Evolutionary conservation across 2,888 invertebrate genomes (phyloP), one percentile per base, ranked within the genome.

Genomic region (Eilema depressum): DNA sequence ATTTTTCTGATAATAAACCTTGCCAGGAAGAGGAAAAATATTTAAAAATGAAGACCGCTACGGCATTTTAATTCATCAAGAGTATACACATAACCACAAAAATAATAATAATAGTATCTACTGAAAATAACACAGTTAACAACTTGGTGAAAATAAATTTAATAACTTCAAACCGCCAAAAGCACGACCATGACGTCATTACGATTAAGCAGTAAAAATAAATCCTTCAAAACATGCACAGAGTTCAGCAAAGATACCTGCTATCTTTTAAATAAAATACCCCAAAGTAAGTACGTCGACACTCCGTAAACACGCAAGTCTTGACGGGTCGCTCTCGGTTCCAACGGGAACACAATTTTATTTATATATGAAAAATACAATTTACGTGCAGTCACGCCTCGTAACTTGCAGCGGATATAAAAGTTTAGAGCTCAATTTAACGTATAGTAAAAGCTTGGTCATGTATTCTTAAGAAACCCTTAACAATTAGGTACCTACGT

Each of bases 361-460:
- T n/a, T 57, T 61, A 70, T 65, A 65, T 70, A 57, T 30, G 28
- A 66, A 71, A 69, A 62, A 70, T 69, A 74, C 78, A 78, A 70
- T 68, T 41, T 57, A 75, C 63, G 67, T 68, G 68, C 28, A 69
- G 26, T 68, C 64, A 11, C 57, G 26, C n/a, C 63, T 11, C 28
- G 59, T 23, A 57, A 28, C 60, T 65, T 66, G 30, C 23, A 65
- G 28, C 0, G 25, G 59, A 17, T 59, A 60, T 75, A 73, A 71
- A 69, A 74, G 64, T 60, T 61, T 65, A 65, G 23, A 73, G 33
- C 71, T 75, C 37, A 20, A 68, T 57, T 72, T 75, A 68, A 65
- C 65, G 57, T 30, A 60, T n/a, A 63, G 65, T 47, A 37, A 64
- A 66, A 37, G 47, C 57, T 26, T 23, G 23, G 12, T 37, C 56